A percentile compares a stretch with the other conserved stretches of the same genome.
phyloP scores from a whole-genome alignment of 2,797 vertebrate genomes.

The Micromesistius poutassou region DNA sequence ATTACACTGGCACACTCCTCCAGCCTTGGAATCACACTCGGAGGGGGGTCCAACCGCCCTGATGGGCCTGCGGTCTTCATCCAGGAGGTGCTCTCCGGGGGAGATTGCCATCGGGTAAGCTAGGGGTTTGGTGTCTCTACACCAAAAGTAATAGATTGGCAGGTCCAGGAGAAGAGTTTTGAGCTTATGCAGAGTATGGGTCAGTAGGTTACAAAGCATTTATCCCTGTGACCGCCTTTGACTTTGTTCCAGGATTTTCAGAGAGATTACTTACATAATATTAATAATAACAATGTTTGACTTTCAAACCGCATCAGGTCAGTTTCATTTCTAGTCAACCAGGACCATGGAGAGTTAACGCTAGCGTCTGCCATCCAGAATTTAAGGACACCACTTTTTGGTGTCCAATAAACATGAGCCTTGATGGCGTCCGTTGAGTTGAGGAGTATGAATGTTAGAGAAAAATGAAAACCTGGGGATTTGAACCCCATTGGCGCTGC shows the following conservation, averaged over 20 bases:
- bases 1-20: constrained; percentile 77
- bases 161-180: neutral
- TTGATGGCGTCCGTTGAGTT: neutral
- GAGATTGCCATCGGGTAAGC: constrained; percentile 84
- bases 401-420: neutral
- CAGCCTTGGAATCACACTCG: constrained; percentile 79
- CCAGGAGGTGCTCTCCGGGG: constrained; percentile 83
- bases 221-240: neutral
- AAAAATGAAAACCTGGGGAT: neutral
- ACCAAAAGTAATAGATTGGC: neutral
- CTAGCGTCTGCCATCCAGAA: neutral
- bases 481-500: neutral
- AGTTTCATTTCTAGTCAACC: neutral
- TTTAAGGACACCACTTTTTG: neutral
- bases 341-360: neutral
- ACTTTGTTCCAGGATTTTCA: neutral
- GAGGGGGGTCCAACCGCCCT: constrained; percentile 82
- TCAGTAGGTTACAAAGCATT: neutral
- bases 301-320: neutral
- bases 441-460: neutral
- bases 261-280: neutral
- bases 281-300: neutral
- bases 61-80: constrained; percentile 87
- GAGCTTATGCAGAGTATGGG: neutral
- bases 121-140: neutral